Evolutionary conservation across 2,113 vertebrate species (phyloP).

Genomic region (Crotophaga sulcirostris): DNA sequence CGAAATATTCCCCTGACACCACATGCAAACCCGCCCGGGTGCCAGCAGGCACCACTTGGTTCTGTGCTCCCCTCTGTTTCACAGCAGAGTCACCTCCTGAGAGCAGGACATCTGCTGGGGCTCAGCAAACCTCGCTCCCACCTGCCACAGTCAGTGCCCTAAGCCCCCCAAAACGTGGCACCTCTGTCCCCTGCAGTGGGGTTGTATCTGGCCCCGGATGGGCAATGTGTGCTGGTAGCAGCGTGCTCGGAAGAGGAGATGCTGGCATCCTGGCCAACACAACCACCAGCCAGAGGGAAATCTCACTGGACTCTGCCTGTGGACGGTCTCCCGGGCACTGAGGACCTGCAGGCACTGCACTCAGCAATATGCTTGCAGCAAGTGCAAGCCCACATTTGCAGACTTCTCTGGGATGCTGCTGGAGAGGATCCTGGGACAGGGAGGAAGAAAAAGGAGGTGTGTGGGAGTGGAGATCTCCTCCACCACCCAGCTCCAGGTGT

Average conservation of each 20-base stretch:
- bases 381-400: not conserved
- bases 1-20: not conserved
- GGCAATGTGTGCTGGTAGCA: rapidly evolving
- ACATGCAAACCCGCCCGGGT: not conserved
- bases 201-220: rapidly evolving
- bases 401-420: not conserved
- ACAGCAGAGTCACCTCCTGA: not conserved
- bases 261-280: not conserved
- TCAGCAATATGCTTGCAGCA: rapidly evolving
- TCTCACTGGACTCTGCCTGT: not conserved
- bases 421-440: not conserved
- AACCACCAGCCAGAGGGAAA: rapidly evolving
- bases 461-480: not conserved
- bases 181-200: not conserved
- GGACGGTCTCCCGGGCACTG: rapidly evolving
- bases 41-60: not conserved
- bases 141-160: not conserved
- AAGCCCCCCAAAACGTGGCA: not conserved
- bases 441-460: rapidly evolving
- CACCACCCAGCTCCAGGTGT: not conserved
- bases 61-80: not conserved
- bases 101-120: not conserved
- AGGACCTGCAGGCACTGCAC: rapidly evolving
- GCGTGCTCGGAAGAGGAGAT: not conserved
- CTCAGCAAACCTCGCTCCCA: not conserved